Evolutionary conservation across 2,113 vertebrate genomes (phyloP).

Genomic region (Antigone vipio): DNA sequence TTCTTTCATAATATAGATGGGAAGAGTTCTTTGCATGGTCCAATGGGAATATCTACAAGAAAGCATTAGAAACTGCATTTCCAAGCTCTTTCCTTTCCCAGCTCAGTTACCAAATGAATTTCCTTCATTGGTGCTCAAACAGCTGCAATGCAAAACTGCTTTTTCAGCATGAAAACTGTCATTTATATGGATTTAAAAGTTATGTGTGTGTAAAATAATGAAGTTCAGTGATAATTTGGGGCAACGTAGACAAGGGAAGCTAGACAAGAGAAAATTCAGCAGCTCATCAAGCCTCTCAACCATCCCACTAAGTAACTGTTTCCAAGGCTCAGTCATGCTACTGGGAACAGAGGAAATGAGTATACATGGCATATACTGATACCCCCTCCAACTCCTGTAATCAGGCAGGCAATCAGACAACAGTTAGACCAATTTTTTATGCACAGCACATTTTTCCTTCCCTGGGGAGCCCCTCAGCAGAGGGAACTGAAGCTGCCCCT

Average conservation of each 20-base stretch:
- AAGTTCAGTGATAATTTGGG: not conserved
- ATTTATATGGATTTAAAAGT: not conserved
- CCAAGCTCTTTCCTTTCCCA: not conserved
- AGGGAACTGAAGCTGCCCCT: not conserved
- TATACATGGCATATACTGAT: not conserved
- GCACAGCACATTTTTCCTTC: not conserved
- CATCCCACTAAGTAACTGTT: not conserved
- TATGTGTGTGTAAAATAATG: not conserved
- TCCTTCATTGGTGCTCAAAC: not conserved
- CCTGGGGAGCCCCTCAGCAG: not conserved
- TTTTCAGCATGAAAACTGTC: not conserved
- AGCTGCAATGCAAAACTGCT: not conserved
- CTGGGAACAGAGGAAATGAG: not conserved
- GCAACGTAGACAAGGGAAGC: not conserved
- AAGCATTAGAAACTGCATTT: not conserved
- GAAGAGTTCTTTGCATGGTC: not conserved
- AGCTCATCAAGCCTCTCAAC: not conserved
- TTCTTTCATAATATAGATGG: not conserved
- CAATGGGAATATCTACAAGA: not conserved
- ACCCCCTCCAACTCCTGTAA: fast-evolving
- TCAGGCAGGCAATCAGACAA: not conserved
- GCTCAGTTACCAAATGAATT: not conserved
- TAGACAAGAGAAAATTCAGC: not conserved
- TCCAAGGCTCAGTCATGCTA: not conserved
- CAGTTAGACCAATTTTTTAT: not conserved